A percentile compares a stretch with the other conserved stretches of the same genome.
Conservation (phyloP, 92 coral and sea anemone species). For the Heliopora coerulea region DNA sequence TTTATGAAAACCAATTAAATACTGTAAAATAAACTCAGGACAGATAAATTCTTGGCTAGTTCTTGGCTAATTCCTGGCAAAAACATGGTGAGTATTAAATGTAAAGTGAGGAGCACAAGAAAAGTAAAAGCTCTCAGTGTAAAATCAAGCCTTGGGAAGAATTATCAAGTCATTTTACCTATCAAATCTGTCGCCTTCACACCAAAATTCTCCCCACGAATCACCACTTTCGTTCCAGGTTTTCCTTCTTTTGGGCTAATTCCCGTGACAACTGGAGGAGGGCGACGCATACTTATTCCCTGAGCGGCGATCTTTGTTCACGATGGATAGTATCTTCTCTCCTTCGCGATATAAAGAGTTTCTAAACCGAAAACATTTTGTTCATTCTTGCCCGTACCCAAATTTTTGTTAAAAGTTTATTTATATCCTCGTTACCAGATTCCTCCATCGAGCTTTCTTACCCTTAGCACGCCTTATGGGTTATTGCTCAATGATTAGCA, state of each 20-base stretch:
- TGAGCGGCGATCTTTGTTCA: not conserved
- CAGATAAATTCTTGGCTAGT: too few species aligned
- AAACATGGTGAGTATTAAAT: too few species aligned
- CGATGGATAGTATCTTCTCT: not conserved
- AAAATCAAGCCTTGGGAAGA: too few species aligned
- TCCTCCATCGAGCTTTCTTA: too few species aligned
- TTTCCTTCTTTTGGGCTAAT: conserved; percentile 98
- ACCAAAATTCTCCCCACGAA: conserved; percentile 92
- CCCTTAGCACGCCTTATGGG: too few species aligned
- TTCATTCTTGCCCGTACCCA: not conserved
- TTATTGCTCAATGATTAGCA: too few species aligned
- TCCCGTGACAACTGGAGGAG: conserved; percentile 91
- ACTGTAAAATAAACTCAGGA: too few species aligned
- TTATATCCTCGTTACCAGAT: not conserved
- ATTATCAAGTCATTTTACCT: conserved; percentile 46
- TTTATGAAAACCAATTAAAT: too few species aligned
- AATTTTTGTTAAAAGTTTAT: too few species aligned
- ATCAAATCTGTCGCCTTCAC: conserved; percentile 79
- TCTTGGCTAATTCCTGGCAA: too few species aligned
- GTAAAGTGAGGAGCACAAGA: too few species aligned
- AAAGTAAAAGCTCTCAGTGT: too few species aligned
- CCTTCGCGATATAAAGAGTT: not conserved
- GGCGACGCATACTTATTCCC: not conserved
- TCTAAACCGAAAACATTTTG: not conserved
- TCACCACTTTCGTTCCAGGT: conserved; percentile 91